Evolutionary conservation across 2,113 vertebrate species (phyloP), one percentile per base, ranked within the genome.

Genomic region (Mohoua ochrocephala): DNA sequence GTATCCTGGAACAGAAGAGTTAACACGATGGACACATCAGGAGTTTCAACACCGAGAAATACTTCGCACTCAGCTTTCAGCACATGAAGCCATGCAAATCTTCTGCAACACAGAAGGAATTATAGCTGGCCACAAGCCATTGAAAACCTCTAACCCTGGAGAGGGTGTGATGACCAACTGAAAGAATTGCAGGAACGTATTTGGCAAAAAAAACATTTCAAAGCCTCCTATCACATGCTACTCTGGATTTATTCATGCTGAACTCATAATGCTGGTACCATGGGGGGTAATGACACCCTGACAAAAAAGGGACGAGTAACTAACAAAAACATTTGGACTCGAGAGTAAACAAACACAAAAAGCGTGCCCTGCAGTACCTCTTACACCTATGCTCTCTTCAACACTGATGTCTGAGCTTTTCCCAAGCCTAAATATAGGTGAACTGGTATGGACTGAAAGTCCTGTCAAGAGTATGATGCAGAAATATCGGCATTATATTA

Each of bases 81-180:
- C 75, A 85, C 54, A 83, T 9, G 42, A 95, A 91, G 64, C 82
- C 82, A 59, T 27, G 67, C 85, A 93, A 90, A 74, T 44, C 84
- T 88, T 50, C 68, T 86, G 91, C 94, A 91, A 57, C 11, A 57
- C 3, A 19, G 87, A 94, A 96, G 85, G 92, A 94, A 97, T 83
- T 91, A 33, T 1, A 54, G 42, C 82, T 88, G 91, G 84, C 87
- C 54, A 69, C 35, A 39, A 83, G 93, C 93, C 90, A 83, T 13
- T 49, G 50, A 24, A 91, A 94, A 37, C 67, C 50, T 82, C 74
- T 49, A 35, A 65, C 7, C 3, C 3, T 59, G 50, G 44, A 82
- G 80, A 82, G 5, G 1, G 63, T 22, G 22, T 27, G 74, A 94
- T 73, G 84, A 93, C 42, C 37, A 5, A 39, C 37, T 79, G 41